These are phyloP conservation scores for Geococcyx californianus DNA, from an alignment of 2,113 vertebrate species.

Conservation along the genomic window DNA sequence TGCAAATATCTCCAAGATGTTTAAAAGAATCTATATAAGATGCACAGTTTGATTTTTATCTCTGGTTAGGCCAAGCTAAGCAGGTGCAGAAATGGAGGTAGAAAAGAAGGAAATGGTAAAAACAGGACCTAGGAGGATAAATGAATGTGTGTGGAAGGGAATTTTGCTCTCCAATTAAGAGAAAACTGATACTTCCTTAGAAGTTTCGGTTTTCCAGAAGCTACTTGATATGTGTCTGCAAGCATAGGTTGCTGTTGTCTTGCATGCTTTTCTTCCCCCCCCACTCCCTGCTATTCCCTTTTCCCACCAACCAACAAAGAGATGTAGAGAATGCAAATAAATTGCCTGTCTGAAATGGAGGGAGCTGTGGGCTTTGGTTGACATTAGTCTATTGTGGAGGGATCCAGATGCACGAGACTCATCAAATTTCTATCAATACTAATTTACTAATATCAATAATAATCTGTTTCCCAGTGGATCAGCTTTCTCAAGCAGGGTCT, in stretches of 20 bases:
- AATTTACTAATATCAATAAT: constrained; percentile 98
- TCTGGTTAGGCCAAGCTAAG: background rate
- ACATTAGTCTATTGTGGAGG: constrained; percentile 77
- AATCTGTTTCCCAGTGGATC: constrained; percentile 84
- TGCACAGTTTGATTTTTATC: background rate
- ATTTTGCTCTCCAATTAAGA: background rate
- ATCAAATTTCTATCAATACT: constrained; percentile 98
- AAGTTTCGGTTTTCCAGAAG: background rate
- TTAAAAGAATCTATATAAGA: background rate
- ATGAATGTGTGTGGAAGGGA: background rate
- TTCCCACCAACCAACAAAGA: background rate
- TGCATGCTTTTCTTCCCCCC: background rate
- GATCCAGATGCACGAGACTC: constrained; percentile 81
- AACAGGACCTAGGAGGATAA: background rate
- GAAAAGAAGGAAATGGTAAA: background rate
- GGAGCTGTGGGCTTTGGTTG: constrained; percentile 50
- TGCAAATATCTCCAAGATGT: background rate
- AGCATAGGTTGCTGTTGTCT: background rate
- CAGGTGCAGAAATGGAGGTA: background rate
- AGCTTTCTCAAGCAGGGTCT: constrained; percentile 73
- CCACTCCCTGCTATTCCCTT: background rate
- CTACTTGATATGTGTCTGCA: background rate
- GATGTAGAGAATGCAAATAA: background rate
- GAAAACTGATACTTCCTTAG: background rate
- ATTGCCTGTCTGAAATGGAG: background rate